Percentiles rank a stretch among this genome's conserved stretches.
Evolutionary conservation across 2,797 vertebrate genomes (phyloP).

Genomic region (Kryptolebias ocellatus): DNA sequence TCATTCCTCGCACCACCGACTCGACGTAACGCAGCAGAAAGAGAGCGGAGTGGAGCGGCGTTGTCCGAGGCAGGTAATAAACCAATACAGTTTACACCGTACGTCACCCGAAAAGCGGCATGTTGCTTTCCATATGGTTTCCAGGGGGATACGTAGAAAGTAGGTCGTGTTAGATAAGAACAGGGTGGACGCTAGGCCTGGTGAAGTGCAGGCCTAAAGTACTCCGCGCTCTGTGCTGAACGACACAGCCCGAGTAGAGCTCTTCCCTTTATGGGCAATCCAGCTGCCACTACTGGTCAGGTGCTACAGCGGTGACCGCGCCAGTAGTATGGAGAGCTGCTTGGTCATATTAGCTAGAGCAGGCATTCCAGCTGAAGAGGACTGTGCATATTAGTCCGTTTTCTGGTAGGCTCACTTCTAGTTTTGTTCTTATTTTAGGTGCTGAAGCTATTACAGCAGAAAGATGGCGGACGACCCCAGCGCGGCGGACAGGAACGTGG

Average conservation of each 20-base stretch:
- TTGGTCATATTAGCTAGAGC: not conserved
- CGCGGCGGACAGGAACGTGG: constrained; percentile 98
- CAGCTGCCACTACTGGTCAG: constrained; percentile 58
- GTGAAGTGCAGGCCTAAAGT: constrained; percentile 68
- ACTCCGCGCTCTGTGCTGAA: constrained; percentile 73
- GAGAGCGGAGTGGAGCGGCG: constrained; percentile 80
- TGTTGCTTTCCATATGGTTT: constrained; percentile 24
- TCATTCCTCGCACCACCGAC: constrained; percentile 77
- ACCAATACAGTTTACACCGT: not conserved
- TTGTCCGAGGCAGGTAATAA: constrained; percentile 81
- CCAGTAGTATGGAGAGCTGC: constrained; percentile 61
- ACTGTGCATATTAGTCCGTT: not conserved
- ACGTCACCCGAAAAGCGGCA: not conserved
- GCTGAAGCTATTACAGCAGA: constrained; percentile 82
- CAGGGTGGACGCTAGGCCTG: constrained; percentile 78
- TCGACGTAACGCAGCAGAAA: constrained; percentile 65
- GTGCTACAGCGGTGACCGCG: constrained; percentile 60
- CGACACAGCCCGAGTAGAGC: constrained; percentile 44
- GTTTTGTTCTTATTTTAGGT: constrained; percentile 65
- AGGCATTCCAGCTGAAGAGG: not conserved
- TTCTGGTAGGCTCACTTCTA: constrained; percentile 1
- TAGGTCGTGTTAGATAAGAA: constrained; percentile 78
- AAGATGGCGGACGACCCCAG: constrained; percentile 99
- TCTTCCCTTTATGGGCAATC: constrained; percentile 58
- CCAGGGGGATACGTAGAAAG: constrained; percentile 42